Evolutionary conservation across 2,797 vertebrate genomes (phyloP).

Genomic region (Champsocephalus gunnari): DNA sequence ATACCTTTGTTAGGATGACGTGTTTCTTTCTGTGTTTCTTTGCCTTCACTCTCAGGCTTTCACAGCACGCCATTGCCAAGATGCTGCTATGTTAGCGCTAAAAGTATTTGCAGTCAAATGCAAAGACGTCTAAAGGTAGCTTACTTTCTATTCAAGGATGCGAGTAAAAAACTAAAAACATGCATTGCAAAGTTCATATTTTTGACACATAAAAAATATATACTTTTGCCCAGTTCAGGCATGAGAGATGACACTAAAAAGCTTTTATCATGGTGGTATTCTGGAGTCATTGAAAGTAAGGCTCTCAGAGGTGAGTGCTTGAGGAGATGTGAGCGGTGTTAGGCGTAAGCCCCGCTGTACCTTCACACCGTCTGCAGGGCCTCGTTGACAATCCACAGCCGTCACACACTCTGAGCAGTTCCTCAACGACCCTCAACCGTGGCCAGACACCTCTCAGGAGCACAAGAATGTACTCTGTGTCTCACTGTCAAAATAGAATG

Average conservation of each 20-base stretch:
- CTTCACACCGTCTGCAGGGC: slow-evolving; percentile 21
- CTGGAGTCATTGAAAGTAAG: slow-evolving; percentile 29
- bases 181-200: slow-evolving; percentile 61
- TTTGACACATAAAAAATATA: slow-evolving; percentile 11
- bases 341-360: slow-evolving; percentile 24
- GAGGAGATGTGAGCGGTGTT: slow-evolving; percentile 33
- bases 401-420: slow-evolving; percentile 64
- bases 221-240: slow-evolving; percentile 34
- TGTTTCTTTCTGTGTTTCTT: slow-evolving; percentile 17
- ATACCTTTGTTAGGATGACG: slow-evolving; percentile 23
- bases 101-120: slow-evolving; percentile 62
- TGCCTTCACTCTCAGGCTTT: slow-evolving; percentile 8
- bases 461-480: slow-evolving; percentile 31
- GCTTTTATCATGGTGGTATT: slow-evolving; percentile 71
- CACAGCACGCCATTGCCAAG: slow-evolving; percentile 38
- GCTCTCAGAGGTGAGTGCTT: slow-evolving; percentile 49
- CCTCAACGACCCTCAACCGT: slow-evolving; percentile 54
- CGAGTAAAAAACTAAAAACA: slow-evolving; percentile 9
- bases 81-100: slow-evolving; percentile 52
- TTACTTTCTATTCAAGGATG: slow-evolving; percentile 26
- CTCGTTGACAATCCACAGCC: slow-evolving; percentile 43
- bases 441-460: slow-evolving; percentile 39
- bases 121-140: slow-evolving; percentile 27
- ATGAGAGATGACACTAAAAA: slow-evolving; percentile 74
- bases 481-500: slow-evolving; percentile 42